A percentile compares a stretch with the other conserved stretches of the same genome.
Conservation (phyloP, 2,797 vertebrate genomes). For the Enteromius trimaculatus region DNA sequence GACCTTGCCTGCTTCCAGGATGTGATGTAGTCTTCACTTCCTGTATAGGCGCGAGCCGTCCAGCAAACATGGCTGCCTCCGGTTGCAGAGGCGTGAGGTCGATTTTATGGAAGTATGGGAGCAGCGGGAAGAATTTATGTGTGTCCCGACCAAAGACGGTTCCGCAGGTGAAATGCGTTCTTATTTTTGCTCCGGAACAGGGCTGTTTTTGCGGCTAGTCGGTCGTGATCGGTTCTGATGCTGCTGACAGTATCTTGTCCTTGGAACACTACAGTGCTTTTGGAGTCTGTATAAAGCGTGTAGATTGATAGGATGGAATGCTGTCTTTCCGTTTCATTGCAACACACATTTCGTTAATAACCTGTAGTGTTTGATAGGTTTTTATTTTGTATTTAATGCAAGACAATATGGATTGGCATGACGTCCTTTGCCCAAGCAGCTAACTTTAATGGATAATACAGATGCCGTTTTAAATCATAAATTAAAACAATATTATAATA, state of each 20-base stretch:
- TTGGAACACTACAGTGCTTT: neutral
- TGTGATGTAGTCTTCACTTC: conserved; percentile 60
- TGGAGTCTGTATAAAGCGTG: neutral
- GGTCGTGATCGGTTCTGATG: neutral
- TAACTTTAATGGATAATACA: neutral
- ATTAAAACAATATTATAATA: neutral
- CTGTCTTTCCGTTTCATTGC: neutral
- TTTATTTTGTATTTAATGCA: neutral
- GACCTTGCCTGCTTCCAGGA: conserved; percentile 2
- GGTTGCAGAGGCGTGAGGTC: conserved; percentile 59
- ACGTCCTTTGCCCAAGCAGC: neutral
- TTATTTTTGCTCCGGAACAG: neutral
- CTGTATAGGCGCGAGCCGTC: conserved; percentile 44
- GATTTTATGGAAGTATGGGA: conserved; percentile 67
- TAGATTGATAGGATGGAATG: neutral
- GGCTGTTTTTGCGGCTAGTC: neutral
- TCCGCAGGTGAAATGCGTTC: conserved; percentile 64
- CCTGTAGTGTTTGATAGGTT: neutral
- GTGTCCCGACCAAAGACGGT: conserved; percentile 36
- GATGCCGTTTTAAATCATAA: neutral
- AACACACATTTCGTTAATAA: neutral
- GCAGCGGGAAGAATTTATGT: conserved; percentile 46
- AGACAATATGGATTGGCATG: neutral
- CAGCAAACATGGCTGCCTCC: conserved; percentile 76
- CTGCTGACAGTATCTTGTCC: conserved; percentile 21